A percentile compares a stretch with the other conserved stretches of the same genome.
These are phyloP conservation scores for Aplocera efformata DNA, from an alignment of 2,888 invertebrate species.

Conservation along the genomic window DNA sequence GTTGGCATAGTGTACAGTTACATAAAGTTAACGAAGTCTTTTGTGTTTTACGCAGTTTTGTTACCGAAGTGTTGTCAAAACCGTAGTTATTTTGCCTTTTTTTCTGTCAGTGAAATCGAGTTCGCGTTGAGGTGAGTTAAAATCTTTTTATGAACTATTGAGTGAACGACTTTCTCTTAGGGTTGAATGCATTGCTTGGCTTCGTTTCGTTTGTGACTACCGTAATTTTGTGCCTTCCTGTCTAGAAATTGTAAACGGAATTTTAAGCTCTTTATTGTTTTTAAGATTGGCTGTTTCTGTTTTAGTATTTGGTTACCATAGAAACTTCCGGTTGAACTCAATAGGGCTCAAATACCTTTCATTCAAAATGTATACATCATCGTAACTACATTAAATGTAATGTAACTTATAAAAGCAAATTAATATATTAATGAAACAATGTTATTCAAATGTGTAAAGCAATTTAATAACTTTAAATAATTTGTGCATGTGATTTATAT, in stretches of 20 bases:
- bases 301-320: constrained; percentile 4
- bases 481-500: too few species aligned
- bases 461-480: too few species aligned
- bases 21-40: constrained; percentile 57
- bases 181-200: constrained; percentile 22
- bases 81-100: constrained; percentile 13
- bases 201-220: background rate
- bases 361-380: too few species aligned
- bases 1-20: constrained; percentile 60
- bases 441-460: too few species aligned
- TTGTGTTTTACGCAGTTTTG: constrained; percentile 46
- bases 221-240: too few species aligned
- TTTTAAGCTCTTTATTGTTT: too few species aligned
- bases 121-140: constrained; percentile 23
- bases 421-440: too few species aligned
- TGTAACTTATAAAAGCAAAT: too few species aligned
- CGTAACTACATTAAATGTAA: too few species aligned
- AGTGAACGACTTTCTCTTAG: constrained; percentile 26
- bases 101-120: constrained; percentile 23
- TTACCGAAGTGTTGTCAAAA: constrained; percentile 15
- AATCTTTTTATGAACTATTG: constrained; percentile 17
- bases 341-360: too few species aligned
- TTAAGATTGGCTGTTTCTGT: background rate
- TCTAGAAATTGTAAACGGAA: too few species aligned
- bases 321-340: background rate